phyloP scores from a whole-genome alignment of 2,888 invertebrate genomes.

The Eutolmus rufibarbis region DNA sequence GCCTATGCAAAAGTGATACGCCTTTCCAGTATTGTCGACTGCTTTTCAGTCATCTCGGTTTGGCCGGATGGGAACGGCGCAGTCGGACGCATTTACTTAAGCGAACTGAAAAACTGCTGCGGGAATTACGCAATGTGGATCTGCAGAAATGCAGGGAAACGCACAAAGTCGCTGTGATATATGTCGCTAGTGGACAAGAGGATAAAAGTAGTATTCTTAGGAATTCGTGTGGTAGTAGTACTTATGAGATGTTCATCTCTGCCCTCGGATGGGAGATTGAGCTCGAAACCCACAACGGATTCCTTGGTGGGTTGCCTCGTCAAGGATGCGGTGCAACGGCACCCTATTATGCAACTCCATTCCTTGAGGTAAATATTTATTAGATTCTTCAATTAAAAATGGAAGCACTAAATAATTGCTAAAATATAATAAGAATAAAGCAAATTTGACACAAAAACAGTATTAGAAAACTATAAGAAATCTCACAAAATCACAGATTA shows the following conservation, averaged over 20 bases:
- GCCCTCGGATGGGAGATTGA: conserved; percentile 80
- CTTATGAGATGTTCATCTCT: conserved; percentile 85
- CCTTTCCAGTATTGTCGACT: conserved; percentile 87
- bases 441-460: background rate
- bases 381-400: background rate
- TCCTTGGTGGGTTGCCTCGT: conserved; percentile 91
- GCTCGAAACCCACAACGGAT: conserved; percentile 92
- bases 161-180: conserved; percentile 97
- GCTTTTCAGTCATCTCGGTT: conserved; percentile 89
- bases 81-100: conserved; percentile 83
- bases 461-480: too few relatives aligned
- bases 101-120: conserved; percentile 85
- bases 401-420: background rate
- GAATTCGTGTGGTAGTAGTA: conserved; percentile 91
- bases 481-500: too few relatives aligned
- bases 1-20: conserved; percentile 65
- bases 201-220: conserved; percentile 87
- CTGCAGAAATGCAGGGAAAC: conserved; percentile 90
- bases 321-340: conserved; percentile 90
- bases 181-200: conserved; percentile 97
- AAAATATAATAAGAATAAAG: background rate
- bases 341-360: conserved; percentile 93
- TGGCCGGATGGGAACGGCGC: conserved; percentile 88
- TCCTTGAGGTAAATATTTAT: conserved; percentile 73
- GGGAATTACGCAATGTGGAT: conserved; percentile 93